Evolutionary conservation across 2,797 vertebrate genomes (phyloP), one percentile per base, ranked within the genome.

Genomic region (Scolopax rusticola): DNA sequence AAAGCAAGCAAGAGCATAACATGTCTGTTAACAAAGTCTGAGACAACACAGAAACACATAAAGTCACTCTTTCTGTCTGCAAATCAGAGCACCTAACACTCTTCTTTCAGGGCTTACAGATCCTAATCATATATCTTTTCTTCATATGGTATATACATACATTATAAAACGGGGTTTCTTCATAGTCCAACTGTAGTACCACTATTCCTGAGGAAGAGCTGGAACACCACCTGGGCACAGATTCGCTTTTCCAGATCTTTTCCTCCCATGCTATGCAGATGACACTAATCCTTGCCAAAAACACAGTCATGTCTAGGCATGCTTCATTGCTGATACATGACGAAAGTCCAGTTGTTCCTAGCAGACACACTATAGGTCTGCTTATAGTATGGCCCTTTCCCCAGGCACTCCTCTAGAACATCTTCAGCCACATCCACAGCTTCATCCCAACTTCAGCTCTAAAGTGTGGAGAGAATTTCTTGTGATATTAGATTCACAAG

Each of bases 101-200:
- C 11, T 11, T 15, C 15, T 48, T 13, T 13, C 23, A 27, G 36
- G 14, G 3, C 8, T 78, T 75, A 64, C 60, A 65, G 50, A 48
- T 54, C 17, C 4, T 32, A 40, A 41, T 38, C 6, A 9, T 32
- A 5, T 59, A 67, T 74, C 25, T 59, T 20, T 63, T 18, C 28
- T 85, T 87, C 59, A 15, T 2, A 19, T 21, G 25, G 11, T 36
- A 54, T 24, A 71, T 0, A 0, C 10, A 32, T n/a, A n/a, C 3
- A 24, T 41, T 28, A 8, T 74, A 64, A 40, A 69, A 25, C 5
- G 50, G 6, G 4, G 9, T 7, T 16, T 80, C 38, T 78, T 84
- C 27, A 14, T 15, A 40, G 18, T 41, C 15, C 40, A 93, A 1
- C 11, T 16, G 21, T 7, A 56, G 8, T 12, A 67, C 6, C 24